phyloP scores from a whole-genome alignment of 1,140 invertebrate genomes.

The Drosophila pachea region DNA sequence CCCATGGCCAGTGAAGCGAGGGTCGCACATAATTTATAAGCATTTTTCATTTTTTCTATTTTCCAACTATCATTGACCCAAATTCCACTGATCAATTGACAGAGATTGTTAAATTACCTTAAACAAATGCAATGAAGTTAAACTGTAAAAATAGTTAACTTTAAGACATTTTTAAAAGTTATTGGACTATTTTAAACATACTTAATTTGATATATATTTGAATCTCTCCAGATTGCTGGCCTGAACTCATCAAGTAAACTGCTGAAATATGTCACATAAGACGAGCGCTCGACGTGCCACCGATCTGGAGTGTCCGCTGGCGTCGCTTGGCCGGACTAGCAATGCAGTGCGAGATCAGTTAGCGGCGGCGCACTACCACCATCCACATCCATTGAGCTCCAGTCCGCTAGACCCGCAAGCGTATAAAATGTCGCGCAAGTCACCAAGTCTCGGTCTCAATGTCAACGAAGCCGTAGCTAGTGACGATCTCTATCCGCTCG shows the following conservation, averaged over 20 bases:
- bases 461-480: conserved; percentile 54
- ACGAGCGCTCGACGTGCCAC: conserved; percentile 64
- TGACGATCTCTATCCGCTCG: conserved; percentile 33
- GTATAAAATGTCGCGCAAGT: conserved; percentile 79
- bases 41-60: conserved; percentile 20
- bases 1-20: conserved; percentile 35
- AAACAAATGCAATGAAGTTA: too few species aligned
- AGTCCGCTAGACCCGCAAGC: conserved; percentile 79
- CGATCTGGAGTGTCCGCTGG: conserved; percentile 81
- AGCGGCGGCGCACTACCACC: conserved; percentile 69
- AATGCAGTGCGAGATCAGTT: conserved; percentile 76
- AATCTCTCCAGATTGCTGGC: too few species aligned
- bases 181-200: too few species aligned
- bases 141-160: too few species aligned
- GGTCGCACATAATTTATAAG: conserved; percentile 28
- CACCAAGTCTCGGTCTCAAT: conserved; percentile 65
- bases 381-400: conserved; percentile 78
- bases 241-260: not conserved
- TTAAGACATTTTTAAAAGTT: too few species aligned
- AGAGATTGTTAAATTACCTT: not conserved
- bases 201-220: not conserved
- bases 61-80: conserved; percentile 23
- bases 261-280: conserved; percentile 69
- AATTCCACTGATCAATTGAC: conserved; percentile 38
- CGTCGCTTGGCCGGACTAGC: conserved; percentile 81